These are phyloP conservation scores for Oreohelix idahoensis DNA, from an alignment of 1,140 invertebrate genomes.

Conservation along the genomic window DNA sequence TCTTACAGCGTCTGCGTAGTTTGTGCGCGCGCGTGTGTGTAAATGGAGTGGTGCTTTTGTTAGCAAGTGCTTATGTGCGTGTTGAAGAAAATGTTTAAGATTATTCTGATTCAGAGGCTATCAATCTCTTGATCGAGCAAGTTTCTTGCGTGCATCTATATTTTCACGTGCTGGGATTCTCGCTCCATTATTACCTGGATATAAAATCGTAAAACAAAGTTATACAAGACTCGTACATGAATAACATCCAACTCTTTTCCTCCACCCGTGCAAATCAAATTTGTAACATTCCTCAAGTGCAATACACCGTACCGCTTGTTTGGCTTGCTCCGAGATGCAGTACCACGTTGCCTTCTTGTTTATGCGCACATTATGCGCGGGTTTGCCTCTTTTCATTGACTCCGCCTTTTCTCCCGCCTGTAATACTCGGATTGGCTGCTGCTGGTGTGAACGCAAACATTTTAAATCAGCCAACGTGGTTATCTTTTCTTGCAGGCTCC, in stretches of 20 bases:
- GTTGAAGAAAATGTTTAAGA: too few species aligned
- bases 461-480: slow-evolving; percentile 12
- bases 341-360: slow-evolving; percentile 9
- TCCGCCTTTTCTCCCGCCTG: background rate
- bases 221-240: too few species aligned
- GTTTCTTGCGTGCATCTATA: too few species aligned
- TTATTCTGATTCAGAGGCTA: too few species aligned
- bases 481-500: background rate
- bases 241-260: background rate
- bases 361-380: slow-evolving; percentile 22
- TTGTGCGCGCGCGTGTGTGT: too few species aligned
- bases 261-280: background rate
- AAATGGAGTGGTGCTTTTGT: too few species aligned
- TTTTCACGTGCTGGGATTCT: too few species aligned
- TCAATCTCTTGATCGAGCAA: too few species aligned
- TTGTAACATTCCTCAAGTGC: background rate
- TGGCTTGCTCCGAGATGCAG: background rate
- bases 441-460: background rate
- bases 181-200: too few species aligned
- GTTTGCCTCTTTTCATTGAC: background rate
- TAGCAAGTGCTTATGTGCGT: too few species aligned
- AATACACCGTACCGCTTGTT: background rate
- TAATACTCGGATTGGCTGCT: background rate
- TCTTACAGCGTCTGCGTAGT: too few species aligned
- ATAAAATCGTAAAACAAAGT: too few species aligned